Base-by-base conservation (phyloP, 2,888 invertebrate genomes). In the Rhimphoctona megacephalus region DNA sequence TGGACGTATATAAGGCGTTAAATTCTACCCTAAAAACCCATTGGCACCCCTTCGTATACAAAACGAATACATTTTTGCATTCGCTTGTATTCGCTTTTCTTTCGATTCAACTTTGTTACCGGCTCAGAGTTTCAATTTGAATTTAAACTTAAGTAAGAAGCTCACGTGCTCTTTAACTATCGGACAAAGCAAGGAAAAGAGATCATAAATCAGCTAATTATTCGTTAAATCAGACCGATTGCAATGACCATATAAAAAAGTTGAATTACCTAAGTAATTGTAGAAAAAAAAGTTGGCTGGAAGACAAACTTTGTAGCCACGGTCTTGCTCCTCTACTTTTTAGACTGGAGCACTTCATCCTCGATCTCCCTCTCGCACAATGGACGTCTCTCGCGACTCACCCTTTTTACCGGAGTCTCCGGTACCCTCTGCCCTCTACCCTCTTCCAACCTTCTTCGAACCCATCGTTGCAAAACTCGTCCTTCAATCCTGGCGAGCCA, bases 331-430 rank as follows among this genome's bases (percentile, higher is more conserved):
- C 61, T 61, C 30, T 30, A 61, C 61, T 61, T 61, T 61, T 61
- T 61, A 30, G 17, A 30, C 5, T 17, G 61, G 30, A 61, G 61
- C 61, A 61, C 61, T 61, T 14, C 17, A 7, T 61, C 30, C 61
- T 30, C 61, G 61, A 61, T 30, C 61, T 61, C 30, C 17, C 61
- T 61, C 17, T 61, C 30, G 61, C 61, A 61, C 61, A 61, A 61
- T 25, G 30, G 30, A 61, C 30, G 17, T 61, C 61, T 61, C 22
- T 61, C 30, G 61, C 30, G 61, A 61, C 61, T 61, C 30, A 61
- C 61, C 61, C 61, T 61, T 61, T 30, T 61, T 61, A 61, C 30
- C 61, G 17, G 30, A 61, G 61, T 30, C 61, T 61, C 61, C 30
- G 61, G 30, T 30, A 17, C 30, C 30, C 61, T 30, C 17, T 30